phyloP scores from a whole-genome alignment of 2,888 invertebrate species.

The Nysson spinosus region DNA sequence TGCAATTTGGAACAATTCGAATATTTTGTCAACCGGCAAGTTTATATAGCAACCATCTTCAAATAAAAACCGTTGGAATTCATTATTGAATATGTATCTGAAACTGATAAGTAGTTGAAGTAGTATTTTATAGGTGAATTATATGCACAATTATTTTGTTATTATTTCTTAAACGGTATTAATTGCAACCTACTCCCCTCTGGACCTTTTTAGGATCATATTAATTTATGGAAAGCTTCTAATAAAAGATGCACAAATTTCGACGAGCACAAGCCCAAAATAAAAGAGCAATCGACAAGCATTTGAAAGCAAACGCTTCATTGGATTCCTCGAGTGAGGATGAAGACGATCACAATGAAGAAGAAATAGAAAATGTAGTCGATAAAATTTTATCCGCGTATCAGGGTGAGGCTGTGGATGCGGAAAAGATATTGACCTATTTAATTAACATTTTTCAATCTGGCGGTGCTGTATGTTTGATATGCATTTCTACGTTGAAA shows the following conservation, averaged over 20 bases:
- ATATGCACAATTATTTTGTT: too few relatives aligned
- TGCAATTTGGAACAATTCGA: too few relatives aligned
- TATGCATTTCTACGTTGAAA: conserved; percentile 93
- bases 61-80: too few relatives aligned
- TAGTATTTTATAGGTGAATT: too few relatives aligned
- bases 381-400: conserved; percentile 69
- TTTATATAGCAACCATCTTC: too few relatives aligned
- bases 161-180: too few relatives aligned
- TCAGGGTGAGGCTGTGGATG: conserved; percentile 73
- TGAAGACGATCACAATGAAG: conserved; percentile 65
- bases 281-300: conserved; percentile 69
- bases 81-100: too few relatives aligned
- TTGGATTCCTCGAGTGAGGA: conserved; percentile 72
- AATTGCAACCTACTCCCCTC: too few relatives aligned
- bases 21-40: too few relatives aligned
- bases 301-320: conserved; percentile 63
- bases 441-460: conserved; percentile 89
- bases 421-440: conserved; percentile 83
- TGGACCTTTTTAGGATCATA: too few relatives aligned
- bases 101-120: too few relatives aligned
- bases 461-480: conserved; percentile 90
- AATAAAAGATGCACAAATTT: conserved; percentile 71
- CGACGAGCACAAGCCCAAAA: conserved; percentile 70
- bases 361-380: conserved; percentile 66
- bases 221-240: too few relatives aligned